Evolutionary conservation across 2,888 invertebrate species (phyloP).

Genomic region (Acleris holmiana): DNA sequence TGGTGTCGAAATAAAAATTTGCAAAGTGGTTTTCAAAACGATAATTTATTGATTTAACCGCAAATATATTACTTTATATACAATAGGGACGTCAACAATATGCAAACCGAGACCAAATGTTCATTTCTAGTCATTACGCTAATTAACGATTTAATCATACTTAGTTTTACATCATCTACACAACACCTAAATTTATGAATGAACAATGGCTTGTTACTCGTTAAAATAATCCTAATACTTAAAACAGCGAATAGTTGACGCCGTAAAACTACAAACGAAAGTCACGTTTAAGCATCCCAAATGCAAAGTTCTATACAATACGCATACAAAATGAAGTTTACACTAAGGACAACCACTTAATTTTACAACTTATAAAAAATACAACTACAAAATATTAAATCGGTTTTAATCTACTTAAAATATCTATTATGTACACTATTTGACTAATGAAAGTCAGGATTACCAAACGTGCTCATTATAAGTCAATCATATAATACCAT

Average conservation of each 20-base stretch:
- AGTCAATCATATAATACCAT: constrained; percentile 56
- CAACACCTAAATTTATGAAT: constrained; percentile 45
- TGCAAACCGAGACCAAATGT: constrained; percentile 71
- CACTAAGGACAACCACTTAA: constrained; percentile 66
- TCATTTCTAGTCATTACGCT: constrained; percentile 50
- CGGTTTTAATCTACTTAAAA: constrained; percentile 65
- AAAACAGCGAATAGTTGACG: constrained; percentile 45
- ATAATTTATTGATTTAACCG: constrained; percentile 83
- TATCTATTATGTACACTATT: constrained; percentile 75
- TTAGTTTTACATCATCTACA: constrained; percentile 39
- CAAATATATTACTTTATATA: constrained; percentile 83
- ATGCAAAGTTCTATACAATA: constrained; percentile 69
- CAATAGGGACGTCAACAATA: constrained; percentile 80
- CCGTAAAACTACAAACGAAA: constrained; percentile 49
- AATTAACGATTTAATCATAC: constrained; percentile 49
- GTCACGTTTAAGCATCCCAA: constrained; percentile 58
- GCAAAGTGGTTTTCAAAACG: constrained; percentile 70
- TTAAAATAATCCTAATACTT: constrained; percentile 44
- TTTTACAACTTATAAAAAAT: constrained; percentile 73
- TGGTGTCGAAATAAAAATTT: constrained; percentile 35
- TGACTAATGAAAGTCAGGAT: constrained; percentile 69
- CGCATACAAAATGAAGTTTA: constrained; percentile 60
- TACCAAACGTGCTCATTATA: constrained; percentile 78
- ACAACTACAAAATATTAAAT: constrained; percentile 71
- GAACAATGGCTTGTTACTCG: constrained; percentile 48